Percentiles rank a stretch among this genome's conserved stretches.
Conservation (phyloP, 2,888 invertebrate species). For the Tiliacea aurago region DNA sequence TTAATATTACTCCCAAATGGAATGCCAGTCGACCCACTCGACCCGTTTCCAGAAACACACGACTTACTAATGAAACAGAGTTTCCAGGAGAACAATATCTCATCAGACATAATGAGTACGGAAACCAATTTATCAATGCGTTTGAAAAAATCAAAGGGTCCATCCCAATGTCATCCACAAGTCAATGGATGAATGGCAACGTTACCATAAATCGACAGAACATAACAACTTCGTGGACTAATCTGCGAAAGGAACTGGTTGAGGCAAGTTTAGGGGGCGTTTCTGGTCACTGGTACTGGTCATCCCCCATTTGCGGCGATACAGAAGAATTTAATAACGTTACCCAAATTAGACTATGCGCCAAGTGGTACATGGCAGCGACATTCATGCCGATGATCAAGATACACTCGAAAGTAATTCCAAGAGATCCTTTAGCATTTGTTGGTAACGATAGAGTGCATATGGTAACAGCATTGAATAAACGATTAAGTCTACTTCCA, state of each 20-base stretch:
- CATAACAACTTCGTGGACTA: conserved; percentile 90
- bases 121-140: conserved; percentile 82
- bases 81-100: conserved; percentile 77
- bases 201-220: conserved; percentile 86
- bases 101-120: conserved; percentile 90
- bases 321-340: conserved; percentile 80
- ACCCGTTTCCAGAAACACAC: conserved; percentile 2
- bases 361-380: conserved; percentile 93
- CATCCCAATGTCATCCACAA: conserved; percentile 75
- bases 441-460: conserved; percentile 80
- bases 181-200: conserved; percentile 80
- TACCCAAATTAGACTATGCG: conserved; percentile 88
- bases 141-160: conserved; percentile 70
- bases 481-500: conserved; percentile 89
- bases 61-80: conserved; percentile 72
- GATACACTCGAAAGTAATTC: conserved; percentile 83
- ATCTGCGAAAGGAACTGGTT: conserved; percentile 87
- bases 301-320: conserved; percentile 91
- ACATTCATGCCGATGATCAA: conserved; percentile 91
- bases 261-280: conserved; percentile 87
- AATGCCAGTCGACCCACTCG: conserved; percentile 72
- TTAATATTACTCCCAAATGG: conserved; percentile 89
- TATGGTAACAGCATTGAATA: conserved; percentile 84
- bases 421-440: conserved; percentile 87
- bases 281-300: conserved; percentile 87